These are phyloP conservation scores for Apodemia hepburni DNA, from an alignment of 2,888 invertebrate genomes.

Conservation along the genomic window DNA sequence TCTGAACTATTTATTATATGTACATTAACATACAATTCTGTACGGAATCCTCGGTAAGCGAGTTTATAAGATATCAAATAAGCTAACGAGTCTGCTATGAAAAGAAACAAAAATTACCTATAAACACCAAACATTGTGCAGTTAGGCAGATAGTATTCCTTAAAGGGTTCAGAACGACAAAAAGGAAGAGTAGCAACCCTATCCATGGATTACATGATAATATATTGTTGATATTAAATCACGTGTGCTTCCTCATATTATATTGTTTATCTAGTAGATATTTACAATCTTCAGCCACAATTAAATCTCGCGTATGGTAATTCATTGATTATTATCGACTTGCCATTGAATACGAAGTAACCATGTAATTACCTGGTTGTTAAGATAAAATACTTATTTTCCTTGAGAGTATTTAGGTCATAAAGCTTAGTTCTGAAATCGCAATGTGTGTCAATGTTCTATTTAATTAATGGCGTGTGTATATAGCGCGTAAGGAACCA, in stretches of 20 bases:
- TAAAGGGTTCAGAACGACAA: too few species aligned
- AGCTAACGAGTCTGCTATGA: too few species aligned
- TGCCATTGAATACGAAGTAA: slow-evolving; percentile 7
- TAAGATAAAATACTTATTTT: slow-evolving; percentile 12
- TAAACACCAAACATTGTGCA: too few species aligned
- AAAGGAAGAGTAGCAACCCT: neutral
- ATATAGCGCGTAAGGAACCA: too few species aligned
- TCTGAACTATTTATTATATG: too few species aligned
- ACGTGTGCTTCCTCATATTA: slow-evolving; percentile 10
- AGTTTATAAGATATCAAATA: too few species aligned
- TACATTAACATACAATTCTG: too few species aligned
- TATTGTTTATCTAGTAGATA: slow-evolving; percentile 5
- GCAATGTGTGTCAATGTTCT: slow-evolving; percentile 1
- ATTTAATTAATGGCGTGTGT: too few species aligned
- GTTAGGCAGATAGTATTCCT: too few species aligned
- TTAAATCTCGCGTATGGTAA: slow-evolving; percentile 2
- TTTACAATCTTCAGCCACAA: neutral
- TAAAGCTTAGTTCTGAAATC: neutral
- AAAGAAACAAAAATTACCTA: too few species aligned
- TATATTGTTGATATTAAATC: slow-evolving; percentile 8
- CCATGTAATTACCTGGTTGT: neutral
- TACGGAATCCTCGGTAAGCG: too few species aligned
- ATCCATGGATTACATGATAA: neutral
- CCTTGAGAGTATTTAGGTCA: slow-evolving; percentile 9
- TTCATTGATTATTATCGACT: slow-evolving; percentile 7